Evolutionary conservation across 2,113 vertebrate species (phyloP).

Genomic region (Malurus alboscapulatus): DNA sequence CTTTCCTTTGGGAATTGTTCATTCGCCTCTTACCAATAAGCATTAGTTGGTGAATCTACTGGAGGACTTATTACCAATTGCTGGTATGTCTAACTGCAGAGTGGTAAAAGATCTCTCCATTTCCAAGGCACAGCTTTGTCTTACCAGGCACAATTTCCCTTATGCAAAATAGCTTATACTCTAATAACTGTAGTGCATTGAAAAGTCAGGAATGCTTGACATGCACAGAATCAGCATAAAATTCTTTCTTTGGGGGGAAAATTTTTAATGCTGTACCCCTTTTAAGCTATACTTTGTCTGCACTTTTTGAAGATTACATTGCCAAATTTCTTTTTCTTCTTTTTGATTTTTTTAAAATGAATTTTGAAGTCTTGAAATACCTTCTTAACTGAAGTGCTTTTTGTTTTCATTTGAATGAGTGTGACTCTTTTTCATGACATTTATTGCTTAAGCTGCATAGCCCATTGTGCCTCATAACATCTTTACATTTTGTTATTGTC

Average conservation of each 20-base stretch:
- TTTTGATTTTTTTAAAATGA: not conserved
- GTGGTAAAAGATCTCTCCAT: not conserved
- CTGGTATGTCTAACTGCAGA: not conserved
- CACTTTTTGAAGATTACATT: slow-evolving; percentile 41
- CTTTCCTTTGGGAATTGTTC: not conserved
- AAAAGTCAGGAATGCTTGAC: not conserved
- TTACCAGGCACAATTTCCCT: not conserved
- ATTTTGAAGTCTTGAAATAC: slow-evolving; percentile 2
- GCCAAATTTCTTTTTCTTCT: slow-evolving; percentile 25
- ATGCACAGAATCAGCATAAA: not conserved
- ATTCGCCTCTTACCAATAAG: not conserved
- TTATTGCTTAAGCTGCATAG: not conserved
- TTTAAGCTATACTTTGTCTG: not conserved
- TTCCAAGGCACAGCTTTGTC: not conserved
- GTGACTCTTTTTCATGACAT: not conserved
- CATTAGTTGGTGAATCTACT: not conserved
- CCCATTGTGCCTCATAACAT: slow-evolving; percentile 29
- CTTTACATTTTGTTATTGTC: slow-evolving; percentile 6
- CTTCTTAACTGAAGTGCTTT: slow-evolving; percentile 23
- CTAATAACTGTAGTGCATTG: not conserved
- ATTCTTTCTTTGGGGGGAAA: not conserved
- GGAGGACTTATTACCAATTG: not conserved
- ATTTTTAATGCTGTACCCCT: not conserved
- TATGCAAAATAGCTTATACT: not conserved
- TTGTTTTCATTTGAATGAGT: slow-evolving; percentile 4